Percentiles rank a stretch among this genome's conserved stretches.
phyloP scores from a whole-genome alignment of 2,113 vertebrate genomes.

The Cervus canadensis region DNA sequence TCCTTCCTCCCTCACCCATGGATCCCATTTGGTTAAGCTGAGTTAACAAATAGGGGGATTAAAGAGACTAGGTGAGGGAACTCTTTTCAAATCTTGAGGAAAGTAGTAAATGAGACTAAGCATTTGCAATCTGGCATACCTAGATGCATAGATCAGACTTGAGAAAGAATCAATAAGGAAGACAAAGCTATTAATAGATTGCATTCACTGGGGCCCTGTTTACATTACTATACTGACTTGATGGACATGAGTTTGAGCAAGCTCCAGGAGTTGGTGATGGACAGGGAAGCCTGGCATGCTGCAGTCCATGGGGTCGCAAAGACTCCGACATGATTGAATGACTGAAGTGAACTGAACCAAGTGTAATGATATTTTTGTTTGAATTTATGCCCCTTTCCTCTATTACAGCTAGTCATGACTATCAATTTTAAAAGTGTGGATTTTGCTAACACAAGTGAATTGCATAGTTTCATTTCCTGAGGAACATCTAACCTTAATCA shows the following conservation, averaged over 20 bases:
- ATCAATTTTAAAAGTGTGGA: not conserved
- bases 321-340: accelerated
- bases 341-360: not conserved
- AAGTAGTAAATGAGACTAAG: not conserved
- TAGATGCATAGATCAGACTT: not conserved
- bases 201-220: not conserved
- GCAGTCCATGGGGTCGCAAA: not conserved
- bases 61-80: not conserved
- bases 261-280: not conserved
- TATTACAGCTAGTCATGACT: not conserved
- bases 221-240: not conserved
- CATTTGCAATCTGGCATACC: not conserved
- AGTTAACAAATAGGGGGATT: not conserved
- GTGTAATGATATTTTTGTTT: not conserved
- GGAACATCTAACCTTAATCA: not conserved
- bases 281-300: not conserved
- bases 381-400: not conserved
- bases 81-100: not conserved
- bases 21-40: not conserved
- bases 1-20: not conserved
- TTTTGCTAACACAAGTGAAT: not conserved
- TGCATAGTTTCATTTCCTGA: not conserved
- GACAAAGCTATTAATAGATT: not conserved
- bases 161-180: not conserved
- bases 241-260: not conserved